Evolutionary conservation across 2,113 vertebrate genomes (phyloP).

Genomic region (Rhinichthys klamathensis): DNA sequence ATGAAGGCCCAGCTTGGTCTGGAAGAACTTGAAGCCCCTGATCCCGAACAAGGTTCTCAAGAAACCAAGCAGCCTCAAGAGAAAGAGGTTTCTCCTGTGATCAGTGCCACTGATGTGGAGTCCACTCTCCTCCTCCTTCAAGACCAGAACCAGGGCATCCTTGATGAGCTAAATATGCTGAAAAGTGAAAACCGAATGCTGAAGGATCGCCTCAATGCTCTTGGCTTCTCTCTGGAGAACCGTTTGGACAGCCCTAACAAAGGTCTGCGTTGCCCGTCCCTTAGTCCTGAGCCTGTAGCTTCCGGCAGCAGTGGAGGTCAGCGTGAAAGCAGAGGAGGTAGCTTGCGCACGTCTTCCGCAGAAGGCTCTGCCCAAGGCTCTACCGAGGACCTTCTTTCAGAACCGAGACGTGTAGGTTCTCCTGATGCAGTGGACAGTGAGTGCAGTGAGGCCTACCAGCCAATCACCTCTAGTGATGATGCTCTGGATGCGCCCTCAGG

Average conservation of each 20-base stretch:
- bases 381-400: conserved; percentile 85
- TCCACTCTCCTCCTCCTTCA: conserved; percentile 82
- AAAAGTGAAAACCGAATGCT: conserved; percentile 91
- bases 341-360: conserved; percentile 77
- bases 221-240: conserved; percentile 88
- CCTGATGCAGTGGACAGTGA: conserved; percentile 88
- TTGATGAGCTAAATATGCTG: conserved; percentile 84
- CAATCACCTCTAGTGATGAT: conserved; percentile 86
- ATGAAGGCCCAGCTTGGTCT: conserved; percentile 85
- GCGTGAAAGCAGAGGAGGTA: conserved; percentile 74
- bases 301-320: conserved; percentile 70
- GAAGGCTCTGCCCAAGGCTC: conserved; percentile 88
- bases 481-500: conserved; percentile 83
- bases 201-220: conserved; percentile 85
- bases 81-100: conserved; percentile 68
- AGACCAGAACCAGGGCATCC: conserved; percentile 85
- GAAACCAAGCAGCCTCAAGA: conserved; percentile 55
- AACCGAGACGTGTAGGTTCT: conserved; percentile 82
- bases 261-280: conserved; percentile 77
- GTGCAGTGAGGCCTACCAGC: conserved; percentile 88
- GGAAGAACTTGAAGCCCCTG: conserved; percentile 41
- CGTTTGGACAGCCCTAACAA: conserved; percentile 83
- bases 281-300: conserved; percentile 78
- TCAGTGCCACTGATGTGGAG: conserved; percentile 80
- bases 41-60: conserved; percentile 30